Evolutionary conservation across 1,140 invertebrate species (phyloP).

Genomic region (Sitobion miscanthi): DNA sequence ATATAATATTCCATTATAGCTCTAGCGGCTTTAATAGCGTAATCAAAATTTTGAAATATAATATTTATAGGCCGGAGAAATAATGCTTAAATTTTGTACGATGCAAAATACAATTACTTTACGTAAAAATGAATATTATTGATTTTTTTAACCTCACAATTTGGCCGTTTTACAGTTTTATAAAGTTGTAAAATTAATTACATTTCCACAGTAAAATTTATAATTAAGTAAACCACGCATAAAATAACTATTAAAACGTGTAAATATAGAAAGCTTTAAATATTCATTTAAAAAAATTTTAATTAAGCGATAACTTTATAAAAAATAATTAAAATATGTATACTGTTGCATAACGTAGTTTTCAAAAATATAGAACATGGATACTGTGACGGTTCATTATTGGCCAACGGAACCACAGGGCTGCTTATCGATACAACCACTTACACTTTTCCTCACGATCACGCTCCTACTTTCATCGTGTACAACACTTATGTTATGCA

Average conservation of each 20-base stretch:
- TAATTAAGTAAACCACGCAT: neutral
- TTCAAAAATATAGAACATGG: slow-evolving; percentile 20
- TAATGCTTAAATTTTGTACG: too few species aligned
- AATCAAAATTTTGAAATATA: too few species aligned
- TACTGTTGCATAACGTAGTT: neutral
- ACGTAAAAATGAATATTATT: neutral
- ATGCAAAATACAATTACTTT: neutral
- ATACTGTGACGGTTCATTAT: slow-evolving; percentile 51
- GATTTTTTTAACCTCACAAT: neutral
- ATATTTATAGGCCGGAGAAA: neutral
- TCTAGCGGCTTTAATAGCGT: too few species aligned
- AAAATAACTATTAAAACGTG: neutral
- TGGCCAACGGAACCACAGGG: slow-evolving; percentile 22
- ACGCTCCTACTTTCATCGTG: slow-evolving; percentile 67
- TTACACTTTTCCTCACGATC: slow-evolving; percentile 60
- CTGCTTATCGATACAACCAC: slow-evolving; percentile 53
- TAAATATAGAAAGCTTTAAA: too few species aligned
- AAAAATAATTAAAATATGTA: neutral
- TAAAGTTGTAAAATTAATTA: neutral
- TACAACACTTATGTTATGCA: slow-evolving; percentile 78
- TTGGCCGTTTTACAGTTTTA: neutral
- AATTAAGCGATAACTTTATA: too few species aligned
- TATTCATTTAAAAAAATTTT: too few species aligned
- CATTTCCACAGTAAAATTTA: neutral
- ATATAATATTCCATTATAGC: neutral